Base-by-base conservation (phyloP, 2,797 vertebrate species). In the Rhinogobio ventralis region DNA sequence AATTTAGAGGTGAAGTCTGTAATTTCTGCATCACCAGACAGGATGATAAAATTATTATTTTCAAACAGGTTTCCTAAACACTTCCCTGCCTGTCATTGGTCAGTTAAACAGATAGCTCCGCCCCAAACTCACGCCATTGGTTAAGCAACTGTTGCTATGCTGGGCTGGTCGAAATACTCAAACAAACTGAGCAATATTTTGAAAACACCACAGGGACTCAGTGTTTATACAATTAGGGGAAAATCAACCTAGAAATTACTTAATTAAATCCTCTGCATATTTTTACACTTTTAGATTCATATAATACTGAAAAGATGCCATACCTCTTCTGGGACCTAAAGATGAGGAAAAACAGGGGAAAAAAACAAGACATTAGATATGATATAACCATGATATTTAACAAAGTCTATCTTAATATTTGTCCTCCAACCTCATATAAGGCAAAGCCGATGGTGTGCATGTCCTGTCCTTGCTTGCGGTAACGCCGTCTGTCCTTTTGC, bases 291-390 rank as follows among this genome's bases (percentile, higher is more conserved):
- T 71, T 45, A 28, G 25, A 78, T 46, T 68, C 5, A 30, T 57
- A 14, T 3, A 11, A 69, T 17, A 25, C 2, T 23, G 2, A 62
- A 80, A 60, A 46, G 1, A 53, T 25, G 20, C 6, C 86, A 0
- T 95, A 98, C 97, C 97, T 99, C 96, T 25, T 97, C 95, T 74
- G 97, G 96, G 85, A 99, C 93, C 97, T 98, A 13, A 71, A 82
- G 55, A 33, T 85, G 39, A 84, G 5, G 80, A n/a, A 71, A 45
- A 69, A 78, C 39, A 36, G 53, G 2, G 49, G 74, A 25, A 42
- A 28, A 23, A 49, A 11, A 0, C 28, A 25, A 55, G 7, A 67
- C 3, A 75, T 30, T 7, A 30, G 1, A 4, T 2, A 66, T 64
- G 5, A 30, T 23, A 30, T 10, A 74, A 46, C 13, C 4, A 25